These are phyloP conservation scores for Otolemur crassicaudatus DNA, from an alignment of 2,797 vertebrate genomes.

Conservation along the genomic window DNA sequence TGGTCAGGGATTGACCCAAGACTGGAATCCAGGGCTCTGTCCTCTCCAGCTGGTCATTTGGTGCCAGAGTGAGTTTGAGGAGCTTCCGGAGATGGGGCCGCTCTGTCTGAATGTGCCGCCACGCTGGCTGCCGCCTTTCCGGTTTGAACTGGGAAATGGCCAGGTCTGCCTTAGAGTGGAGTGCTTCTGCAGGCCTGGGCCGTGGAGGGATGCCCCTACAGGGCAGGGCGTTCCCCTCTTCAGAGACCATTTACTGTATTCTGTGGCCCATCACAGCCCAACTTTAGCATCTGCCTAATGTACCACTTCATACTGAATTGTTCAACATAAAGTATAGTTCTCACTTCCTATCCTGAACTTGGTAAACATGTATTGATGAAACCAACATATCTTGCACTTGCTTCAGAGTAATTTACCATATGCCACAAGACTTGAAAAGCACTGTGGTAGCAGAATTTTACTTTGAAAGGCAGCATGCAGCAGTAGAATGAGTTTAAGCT, in stretches of 20 bases:
- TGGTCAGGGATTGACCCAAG: slow-evolving; percentile 57
- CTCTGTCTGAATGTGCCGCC: slow-evolving; percentile 64
- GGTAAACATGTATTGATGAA: neutral
- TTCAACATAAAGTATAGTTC: neutral
- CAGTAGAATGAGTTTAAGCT: neutral
- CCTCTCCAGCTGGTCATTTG: slow-evolving; percentile 51
- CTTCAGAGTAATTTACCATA: neutral
- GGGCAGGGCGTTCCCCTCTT: neutral
- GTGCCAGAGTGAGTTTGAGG: slow-evolving; percentile 72
- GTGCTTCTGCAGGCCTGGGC: slow-evolving; percentile 19
- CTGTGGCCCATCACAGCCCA: neutral
- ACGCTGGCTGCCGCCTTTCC: slow-evolving; percentile 77
- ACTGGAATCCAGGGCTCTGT: slow-evolving; percentile 65
- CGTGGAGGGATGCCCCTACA: neutral
- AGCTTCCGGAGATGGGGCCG: slow-evolving; percentile 77
- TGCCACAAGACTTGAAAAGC: neutral
- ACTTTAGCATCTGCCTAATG: neutral
- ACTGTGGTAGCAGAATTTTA: neutral
- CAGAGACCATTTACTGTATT: neutral
- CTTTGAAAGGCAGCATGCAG: neutral
- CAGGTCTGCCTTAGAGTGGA: slow-evolving; percentile 59
- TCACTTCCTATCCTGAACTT: neutral
- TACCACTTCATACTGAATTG: neutral
- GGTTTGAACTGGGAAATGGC: slow-evolving; percentile 74
- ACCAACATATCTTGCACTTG: too few species aligned